Percentiles rank a stretch among this genome's conserved stretches.
Conservation (phyloP, 1,140 invertebrate genomes). For the Leptestheria dahalacensis region DNA sequence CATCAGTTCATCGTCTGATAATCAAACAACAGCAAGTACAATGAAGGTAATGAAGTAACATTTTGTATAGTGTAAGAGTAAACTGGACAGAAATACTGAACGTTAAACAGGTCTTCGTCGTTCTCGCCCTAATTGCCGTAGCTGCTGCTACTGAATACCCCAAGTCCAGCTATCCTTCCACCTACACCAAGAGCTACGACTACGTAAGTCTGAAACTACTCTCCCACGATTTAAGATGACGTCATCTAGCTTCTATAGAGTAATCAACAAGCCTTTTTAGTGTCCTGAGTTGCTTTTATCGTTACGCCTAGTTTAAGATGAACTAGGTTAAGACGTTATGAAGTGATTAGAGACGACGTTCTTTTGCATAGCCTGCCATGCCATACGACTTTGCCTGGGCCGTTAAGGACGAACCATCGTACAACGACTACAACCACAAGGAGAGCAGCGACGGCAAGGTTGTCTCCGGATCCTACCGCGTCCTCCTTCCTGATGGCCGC, state of each 20-base stretch:
- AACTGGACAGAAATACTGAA: too few relatives aligned
- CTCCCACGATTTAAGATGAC: too few relatives aligned
- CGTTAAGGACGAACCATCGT: slow-evolving; percentile 46
- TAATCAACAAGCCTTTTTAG: too few relatives aligned
- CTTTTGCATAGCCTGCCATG: not conserved
- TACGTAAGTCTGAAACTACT: not conserved
- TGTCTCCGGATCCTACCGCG: slow-evolving; percentile 52
- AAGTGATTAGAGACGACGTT: not conserved
- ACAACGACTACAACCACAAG: slow-evolving; percentile 54
- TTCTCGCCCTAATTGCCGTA: not conserved
- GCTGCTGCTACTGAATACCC: not conserved
- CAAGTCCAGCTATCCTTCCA: not conserved
- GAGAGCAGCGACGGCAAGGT: slow-evolving; percentile 43
- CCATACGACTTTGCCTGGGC: slow-evolving; percentile 55
- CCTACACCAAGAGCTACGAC: not conserved
- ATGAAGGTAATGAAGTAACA: too few relatives aligned
- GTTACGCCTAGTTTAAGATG: too few relatives aligned
- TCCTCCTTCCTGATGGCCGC: slow-evolving; percentile 55
- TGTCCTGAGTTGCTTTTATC: too few relatives aligned
- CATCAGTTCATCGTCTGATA: too few relatives aligned
- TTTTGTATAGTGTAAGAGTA: too few relatives aligned
- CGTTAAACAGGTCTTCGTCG: not conserved
- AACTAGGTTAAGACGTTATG: too few relatives aligned
- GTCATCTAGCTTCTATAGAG: too few relatives aligned
- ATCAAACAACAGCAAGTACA: too few relatives aligned